phyloP scores from a whole-genome alignment of 2,113 vertebrate species.

The Melanerpes formicivorus region DNA sequence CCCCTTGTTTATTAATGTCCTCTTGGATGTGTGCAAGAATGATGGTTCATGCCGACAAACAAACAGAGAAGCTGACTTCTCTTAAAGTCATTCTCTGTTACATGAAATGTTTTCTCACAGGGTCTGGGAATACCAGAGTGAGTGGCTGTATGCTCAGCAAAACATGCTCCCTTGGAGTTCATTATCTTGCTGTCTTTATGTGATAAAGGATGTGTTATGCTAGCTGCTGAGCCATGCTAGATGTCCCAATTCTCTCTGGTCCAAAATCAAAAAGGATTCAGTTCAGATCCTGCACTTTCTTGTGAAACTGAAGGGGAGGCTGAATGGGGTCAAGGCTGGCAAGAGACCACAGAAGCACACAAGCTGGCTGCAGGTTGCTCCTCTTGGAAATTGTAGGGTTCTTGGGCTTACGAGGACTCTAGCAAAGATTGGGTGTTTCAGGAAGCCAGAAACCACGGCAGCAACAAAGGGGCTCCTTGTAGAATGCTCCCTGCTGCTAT shows the following conservation, averaged over 20 bases:
- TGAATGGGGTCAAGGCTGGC: neutral
- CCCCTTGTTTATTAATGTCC: neutral
- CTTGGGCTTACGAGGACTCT: neutral
- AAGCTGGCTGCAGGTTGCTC: neutral
- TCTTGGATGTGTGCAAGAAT: neutral
- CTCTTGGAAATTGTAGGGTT: neutral
- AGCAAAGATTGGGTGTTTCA: neutral
- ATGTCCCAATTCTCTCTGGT: neutral
- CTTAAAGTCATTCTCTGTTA: neutral
- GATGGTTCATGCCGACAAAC: neutral
- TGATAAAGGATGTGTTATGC: neutral
- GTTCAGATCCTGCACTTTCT: neutral
- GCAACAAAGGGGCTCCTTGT: neutral
- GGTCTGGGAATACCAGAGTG: neutral
- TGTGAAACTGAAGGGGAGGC: neutral
- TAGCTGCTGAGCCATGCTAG: neutral
- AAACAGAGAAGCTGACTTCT: neutral
- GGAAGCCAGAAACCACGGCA: neutral
- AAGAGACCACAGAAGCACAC: neutral
- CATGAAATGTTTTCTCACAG: neutral
- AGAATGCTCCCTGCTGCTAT: neutral
- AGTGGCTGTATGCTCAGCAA: neutral
- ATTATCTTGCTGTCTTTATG: neutral
- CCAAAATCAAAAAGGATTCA: neutral
- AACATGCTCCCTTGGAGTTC: neutral